These are phyloP conservation scores for Lithophane ornitopus DNA, from an alignment of 2,888 invertebrate genomes.

Conservation along the genomic window DNA sequence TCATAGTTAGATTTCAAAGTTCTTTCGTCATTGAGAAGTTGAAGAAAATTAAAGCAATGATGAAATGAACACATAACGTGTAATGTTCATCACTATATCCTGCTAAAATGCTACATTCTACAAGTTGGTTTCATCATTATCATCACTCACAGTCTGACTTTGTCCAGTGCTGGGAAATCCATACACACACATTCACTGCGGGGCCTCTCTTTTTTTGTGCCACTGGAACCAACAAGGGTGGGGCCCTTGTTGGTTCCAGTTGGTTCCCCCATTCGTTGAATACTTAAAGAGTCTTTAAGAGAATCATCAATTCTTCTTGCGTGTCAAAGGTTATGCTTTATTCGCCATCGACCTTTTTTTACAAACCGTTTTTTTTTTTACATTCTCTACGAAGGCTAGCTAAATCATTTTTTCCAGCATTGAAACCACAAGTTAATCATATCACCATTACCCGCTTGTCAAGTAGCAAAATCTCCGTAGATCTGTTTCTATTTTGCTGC, in stretches of 20 bases:
- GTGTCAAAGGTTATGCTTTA: not conserved
- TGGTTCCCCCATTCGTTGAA: not conserved
- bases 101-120: not conserved
- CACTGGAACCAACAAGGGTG: too few species aligned
- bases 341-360: not conserved
- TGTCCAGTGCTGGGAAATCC: too few species aligned
- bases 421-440: conserved; percentile 35
- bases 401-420: not conserved
- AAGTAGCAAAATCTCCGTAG: conserved; percentile 27
- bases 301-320: not conserved
- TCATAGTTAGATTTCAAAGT: conserved; percentile 10
- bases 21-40: conserved; percentile 23
- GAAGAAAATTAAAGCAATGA: not conserved
- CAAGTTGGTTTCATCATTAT: not conserved
- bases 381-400: not conserved
- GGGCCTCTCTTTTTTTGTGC: not conserved
- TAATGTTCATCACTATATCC: not conserved
- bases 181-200: too few species aligned
- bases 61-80: not conserved
- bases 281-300: not conserved
- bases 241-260: not conserved
- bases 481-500: conserved; percentile 49
- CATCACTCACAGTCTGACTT: not conserved
- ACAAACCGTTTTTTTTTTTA: not conserved
- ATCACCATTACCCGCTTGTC: conserved; percentile 17